Evolutionary conservation across 2,888 invertebrate genomes (phyloP).

Genomic region (Apocheima hispidaria): DNA sequence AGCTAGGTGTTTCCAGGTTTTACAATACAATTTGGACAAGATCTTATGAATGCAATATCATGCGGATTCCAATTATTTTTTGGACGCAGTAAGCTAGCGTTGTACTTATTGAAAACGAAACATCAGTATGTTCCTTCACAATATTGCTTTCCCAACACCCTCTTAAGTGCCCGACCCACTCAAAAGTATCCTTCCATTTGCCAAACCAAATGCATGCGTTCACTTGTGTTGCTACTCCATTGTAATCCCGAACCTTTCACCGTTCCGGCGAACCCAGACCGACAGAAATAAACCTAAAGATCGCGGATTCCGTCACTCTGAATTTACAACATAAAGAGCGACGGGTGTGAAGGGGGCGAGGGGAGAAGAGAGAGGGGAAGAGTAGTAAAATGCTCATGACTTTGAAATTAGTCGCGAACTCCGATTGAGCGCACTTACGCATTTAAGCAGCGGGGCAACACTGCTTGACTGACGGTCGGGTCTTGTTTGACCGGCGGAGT

Average conservation of each 20-base stretch:
- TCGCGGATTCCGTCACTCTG: slow-evolving; percentile 42
- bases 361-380: slow-evolving; percentile 9
- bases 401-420: slow-evolving; percentile 71
- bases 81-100: no score
- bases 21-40: neutral
- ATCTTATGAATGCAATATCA: neutral
- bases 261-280: slow-evolving; percentile 12
- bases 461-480: slow-evolving; percentile 52
- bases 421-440: slow-evolving; percentile 68
- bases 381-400: slow-evolving; percentile 68
- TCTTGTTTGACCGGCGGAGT: neutral
- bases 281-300: slow-evolving; percentile 35
- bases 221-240: slow-evolving; percentile 21
- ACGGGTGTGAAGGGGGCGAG: slow-evolving; percentile 13
- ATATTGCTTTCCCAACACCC: neutral
- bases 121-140: neutral
- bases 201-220: slow-evolving; percentile 21
- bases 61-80: neutral
- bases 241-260: slow-evolving; percentile 29
- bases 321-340: slow-evolving; percentile 45
- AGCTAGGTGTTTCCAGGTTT: neutral
- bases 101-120: neutral
- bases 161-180: neutral
- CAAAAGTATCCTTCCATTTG: slow-evolving; percentile 16
- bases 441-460: slow-evolving; percentile 56